Evolutionary conservation across 1,140 invertebrate genomes (phyloP).

Genomic region (Odontomachus brunneus): DNA sequence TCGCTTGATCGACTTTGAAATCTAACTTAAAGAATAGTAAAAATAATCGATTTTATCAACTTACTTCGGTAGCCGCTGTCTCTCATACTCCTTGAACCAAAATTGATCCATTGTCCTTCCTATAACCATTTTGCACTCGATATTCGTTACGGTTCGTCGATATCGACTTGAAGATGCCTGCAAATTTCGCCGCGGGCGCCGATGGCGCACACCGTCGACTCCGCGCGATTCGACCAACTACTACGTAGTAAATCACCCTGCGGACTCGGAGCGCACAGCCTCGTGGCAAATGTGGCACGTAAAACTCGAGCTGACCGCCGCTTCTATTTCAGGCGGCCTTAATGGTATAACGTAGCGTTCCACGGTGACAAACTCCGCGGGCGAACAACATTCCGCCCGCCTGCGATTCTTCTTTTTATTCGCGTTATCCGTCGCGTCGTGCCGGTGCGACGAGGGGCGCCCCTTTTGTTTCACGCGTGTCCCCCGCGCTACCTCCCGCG

Average conservation of each 20-base stretch:
- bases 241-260: constrained; percentile 62
- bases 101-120: no score
- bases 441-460: constrained; percentile 36
- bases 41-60: no score
- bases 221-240: constrained; percentile 15
- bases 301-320: constrained; percentile 68
- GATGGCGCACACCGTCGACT: background rate
- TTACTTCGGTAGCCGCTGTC: no score
- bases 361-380: constrained; percentile 77
- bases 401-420: constrained; percentile 61
- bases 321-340: constrained; percentile 69
- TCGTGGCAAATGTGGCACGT: constrained; percentile 72
- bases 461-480: constrained; percentile 57
- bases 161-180: background rate
- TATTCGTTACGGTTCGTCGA: background rate
- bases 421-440: constrained; percentile 46
- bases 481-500: background rate
- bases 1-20: no score
- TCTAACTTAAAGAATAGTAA: no score
- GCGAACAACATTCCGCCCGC: constrained; percentile 74
- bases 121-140: no score
- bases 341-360: constrained; percentile 74
- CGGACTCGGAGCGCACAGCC: constrained; percentile 9
- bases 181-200: background rate
- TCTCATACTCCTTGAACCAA: no score